Evolutionary conservation across 2,888 invertebrate genomes (phyloP).

Genomic region (Drosophila algonquin): DNA sequence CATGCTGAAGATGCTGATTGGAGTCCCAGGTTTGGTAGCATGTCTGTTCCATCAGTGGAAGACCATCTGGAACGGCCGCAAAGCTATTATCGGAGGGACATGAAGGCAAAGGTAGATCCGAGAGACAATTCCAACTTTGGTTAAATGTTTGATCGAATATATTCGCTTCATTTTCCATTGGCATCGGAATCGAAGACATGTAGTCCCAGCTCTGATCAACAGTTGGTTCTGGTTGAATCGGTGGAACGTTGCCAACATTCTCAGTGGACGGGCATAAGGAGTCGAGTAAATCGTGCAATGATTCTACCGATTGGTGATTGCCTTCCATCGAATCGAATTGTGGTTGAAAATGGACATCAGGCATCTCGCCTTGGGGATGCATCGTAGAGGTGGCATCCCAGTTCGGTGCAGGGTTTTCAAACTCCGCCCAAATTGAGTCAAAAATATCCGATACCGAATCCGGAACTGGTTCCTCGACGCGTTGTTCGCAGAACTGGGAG

Average conservation of each 20-base stretch:
- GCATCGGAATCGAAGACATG: background rate
- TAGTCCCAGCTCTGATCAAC: background rate
- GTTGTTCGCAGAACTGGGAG: background rate
- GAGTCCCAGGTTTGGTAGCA: background rate
- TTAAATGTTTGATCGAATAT: background rate
- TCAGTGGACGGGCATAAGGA: background rate
- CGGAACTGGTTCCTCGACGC: too few relatives aligned
- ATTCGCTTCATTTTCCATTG: background rate
- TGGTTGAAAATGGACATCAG: background rate
- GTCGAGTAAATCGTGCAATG: background rate
- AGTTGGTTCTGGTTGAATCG: too few relatives aligned
- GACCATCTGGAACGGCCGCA: too few relatives aligned
- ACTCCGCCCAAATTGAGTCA: background rate
- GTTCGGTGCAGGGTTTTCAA: background rate
- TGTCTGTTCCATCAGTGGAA: too few relatives aligned
- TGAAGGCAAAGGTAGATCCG: too few relatives aligned
- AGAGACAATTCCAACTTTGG: background rate
- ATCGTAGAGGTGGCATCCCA: background rate
- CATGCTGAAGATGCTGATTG: background rate
- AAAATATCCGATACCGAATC: background rate
- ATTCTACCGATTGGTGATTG: background rate
- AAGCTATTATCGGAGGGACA: background rate
- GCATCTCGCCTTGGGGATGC: background rate
- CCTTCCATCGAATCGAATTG: background rate
- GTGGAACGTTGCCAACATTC: too few relatives aligned